Evolutionary conservation across 2,797 vertebrate genomes (phyloP).

Genomic region (Smutsia temminckii): DNA sequence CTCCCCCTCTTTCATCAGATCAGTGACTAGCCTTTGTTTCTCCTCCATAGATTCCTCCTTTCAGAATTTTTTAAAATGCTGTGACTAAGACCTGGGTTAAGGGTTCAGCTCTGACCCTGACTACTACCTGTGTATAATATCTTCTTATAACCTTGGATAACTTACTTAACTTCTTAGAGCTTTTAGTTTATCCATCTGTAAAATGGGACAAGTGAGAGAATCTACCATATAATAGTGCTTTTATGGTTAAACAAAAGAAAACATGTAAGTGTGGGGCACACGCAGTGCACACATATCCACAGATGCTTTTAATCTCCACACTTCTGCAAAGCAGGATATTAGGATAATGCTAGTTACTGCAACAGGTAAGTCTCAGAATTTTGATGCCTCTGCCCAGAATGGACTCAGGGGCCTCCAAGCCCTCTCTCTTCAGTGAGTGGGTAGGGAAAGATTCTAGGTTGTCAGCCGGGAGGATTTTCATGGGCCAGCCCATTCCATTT

Average conservation of each 20-base stretch:
- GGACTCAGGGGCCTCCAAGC: not conserved
- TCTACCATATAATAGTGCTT: not conserved
- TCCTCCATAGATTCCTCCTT: not conserved
- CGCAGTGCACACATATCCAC: not conserved
- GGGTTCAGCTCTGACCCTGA: not conserved
- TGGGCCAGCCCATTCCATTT: not conserved
- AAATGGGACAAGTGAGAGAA: not conserved
- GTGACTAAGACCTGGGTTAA: not conserved
- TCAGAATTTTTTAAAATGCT: not conserved
- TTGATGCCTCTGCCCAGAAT: not conserved
- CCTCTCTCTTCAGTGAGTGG: not conserved
- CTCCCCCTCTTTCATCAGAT: not conserved
- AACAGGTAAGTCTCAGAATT: not conserved
- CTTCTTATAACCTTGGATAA: not conserved
- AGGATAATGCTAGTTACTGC: not conserved
- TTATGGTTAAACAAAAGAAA: not conserved
- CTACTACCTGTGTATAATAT: not conserved
- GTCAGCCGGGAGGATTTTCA: not conserved
- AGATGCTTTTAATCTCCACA: not conserved
- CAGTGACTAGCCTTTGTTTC: not conserved
- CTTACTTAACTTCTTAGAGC: not conserved
- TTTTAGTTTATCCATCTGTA: not conserved
- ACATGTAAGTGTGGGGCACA: not conserved
- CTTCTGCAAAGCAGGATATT: not conserved
- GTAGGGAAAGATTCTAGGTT: not conserved